Evolutionary conservation across 2,797 vertebrate genomes (phyloP), one percentile per base, ranked within the genome.

Genomic region (Bryconaethiops microstoma): DNA sequence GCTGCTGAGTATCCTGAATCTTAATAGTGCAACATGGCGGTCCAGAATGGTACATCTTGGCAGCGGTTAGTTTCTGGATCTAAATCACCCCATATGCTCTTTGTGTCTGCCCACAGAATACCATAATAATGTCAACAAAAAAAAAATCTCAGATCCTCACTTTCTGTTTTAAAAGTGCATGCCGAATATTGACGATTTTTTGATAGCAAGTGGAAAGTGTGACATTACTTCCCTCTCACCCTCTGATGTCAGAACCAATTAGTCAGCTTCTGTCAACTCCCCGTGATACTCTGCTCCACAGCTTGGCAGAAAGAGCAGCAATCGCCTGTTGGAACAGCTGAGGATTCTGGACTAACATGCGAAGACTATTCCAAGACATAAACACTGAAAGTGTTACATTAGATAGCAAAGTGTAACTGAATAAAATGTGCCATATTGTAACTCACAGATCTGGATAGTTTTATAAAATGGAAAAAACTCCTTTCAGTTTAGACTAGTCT

Each of bases 71-170:
- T 89, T 92, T 91, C 88, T 90, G 89, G 85, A 90, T 86, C 91
- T 90, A 85, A 83, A 88, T 90, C 83, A 88, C 77, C 89, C 91
- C 92, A 93, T 93, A 93, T 94, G 92, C 89, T 93, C 88, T 74
- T 55, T 67, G 90, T 90, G 84, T 84, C 84, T 83, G 86, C 81
- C 85, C 79, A 78, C 54, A 74, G 84, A 87, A 84, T 88, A 84
- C 85, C 91, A 76, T 84, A 79, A 88, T 91, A 87, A 67, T 60
- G n/a, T n/a, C 12, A 25, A 17, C 19, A 35, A 35, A 64, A 25
- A 65, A 29, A 77, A 54, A 74, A 14, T 55, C n/a, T 54, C 39
- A 72, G 29, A 57, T 35, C 54, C 14, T n/a, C 48, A 19, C 50
- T 65, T 21, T 81, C 45, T 70, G 40, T 7, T 40, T 21, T 69